These are phyloP conservation scores for Salminus brasiliensis DNA, from an alignment of 2,113 vertebrate species.

Conservation along the genomic window DNA sequence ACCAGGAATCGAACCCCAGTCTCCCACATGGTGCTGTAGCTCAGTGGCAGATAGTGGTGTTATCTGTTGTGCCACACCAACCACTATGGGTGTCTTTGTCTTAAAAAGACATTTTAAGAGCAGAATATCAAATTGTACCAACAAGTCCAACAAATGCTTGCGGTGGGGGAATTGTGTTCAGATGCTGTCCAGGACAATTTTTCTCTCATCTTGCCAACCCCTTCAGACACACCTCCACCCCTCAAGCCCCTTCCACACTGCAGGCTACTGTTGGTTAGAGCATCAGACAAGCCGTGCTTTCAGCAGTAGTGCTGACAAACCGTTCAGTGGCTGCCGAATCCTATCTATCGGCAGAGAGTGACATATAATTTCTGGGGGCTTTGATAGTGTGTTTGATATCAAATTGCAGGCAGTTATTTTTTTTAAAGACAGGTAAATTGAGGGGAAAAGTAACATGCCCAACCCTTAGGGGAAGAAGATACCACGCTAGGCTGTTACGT, in stretches of 20 bases:
- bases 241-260: neutral
- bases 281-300: constrained; percentile 18
- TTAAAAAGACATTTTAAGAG: neutral
- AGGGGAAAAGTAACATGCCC: constrained; percentile 43
- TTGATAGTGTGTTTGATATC: constrained; percentile 73
- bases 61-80: too few species aligned
- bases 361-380: constrained; percentile 74
- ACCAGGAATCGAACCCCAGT: too few species aligned
- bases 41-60: too few species aligned
- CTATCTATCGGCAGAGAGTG: constrained; percentile 67
- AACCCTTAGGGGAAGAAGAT: constrained; percentile 64
- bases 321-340: constrained; percentile 52
- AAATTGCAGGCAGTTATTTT: constrained; percentile 59
- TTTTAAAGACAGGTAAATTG: constrained; percentile 62
- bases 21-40: too few species aligned
- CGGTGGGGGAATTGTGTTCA: neutral
- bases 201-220: neutral
- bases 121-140: neutral
- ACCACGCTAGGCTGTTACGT: constrained; percentile 60
- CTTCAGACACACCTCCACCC: neutral
- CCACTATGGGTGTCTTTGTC: too few species aligned
- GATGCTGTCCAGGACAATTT: neutral
- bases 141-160: neutral
- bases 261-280: constrained; percentile 27
- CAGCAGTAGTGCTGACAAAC: constrained; percentile 57